phyloP scores from a whole-genome alignment of 2,888 invertebrate genomes.

The Notodonta ziczac region DNA sequence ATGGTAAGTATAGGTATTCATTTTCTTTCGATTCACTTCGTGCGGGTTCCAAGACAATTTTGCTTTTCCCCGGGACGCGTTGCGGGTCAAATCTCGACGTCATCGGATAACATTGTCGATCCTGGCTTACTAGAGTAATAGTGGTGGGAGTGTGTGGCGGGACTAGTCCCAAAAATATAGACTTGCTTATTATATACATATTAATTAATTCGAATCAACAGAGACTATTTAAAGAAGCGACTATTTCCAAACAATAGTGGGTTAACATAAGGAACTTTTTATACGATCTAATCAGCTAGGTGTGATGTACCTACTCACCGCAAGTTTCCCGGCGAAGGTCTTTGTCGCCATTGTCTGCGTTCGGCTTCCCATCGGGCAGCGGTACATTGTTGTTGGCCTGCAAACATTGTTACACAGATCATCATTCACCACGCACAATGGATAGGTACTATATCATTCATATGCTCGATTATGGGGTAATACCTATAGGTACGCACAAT shows the following conservation, averaged over 20 bases:
- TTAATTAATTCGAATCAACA: no score
- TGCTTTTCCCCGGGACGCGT: no score
- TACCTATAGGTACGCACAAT: not conserved
- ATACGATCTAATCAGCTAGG: not conserved
- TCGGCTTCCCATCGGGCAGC: conserved; percentile 49
- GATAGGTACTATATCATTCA: conserved; percentile 15
- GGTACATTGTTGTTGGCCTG: conserved; percentile 61
- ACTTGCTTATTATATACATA: no score
- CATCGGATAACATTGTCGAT: no score
- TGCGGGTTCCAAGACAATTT: no score
- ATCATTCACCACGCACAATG: conserved; percentile 27
- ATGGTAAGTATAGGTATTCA: no score
- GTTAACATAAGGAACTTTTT: not conserved
- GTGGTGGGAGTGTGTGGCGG: no score
- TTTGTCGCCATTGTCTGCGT: conserved; percentile 59
- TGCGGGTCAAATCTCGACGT: no score
- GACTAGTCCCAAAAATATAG: no score
- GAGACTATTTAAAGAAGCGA: not conserved
- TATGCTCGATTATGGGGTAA: conserved; percentile 10
- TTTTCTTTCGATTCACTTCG: no score
- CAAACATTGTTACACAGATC: conserved; percentile 39
- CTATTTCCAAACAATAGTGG: not conserved
- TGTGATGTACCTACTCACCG: conserved; percentile 53
- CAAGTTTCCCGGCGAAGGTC: conserved; percentile 68
- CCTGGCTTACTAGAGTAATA: no score